A percentile compares a stretch with the other conserved stretches of the same genome.
These are phyloP conservation scores for Crypturellus undulatus DNA, from an alignment of 2,113 vertebrate genomes.

Conservation along the genomic window DNA sequence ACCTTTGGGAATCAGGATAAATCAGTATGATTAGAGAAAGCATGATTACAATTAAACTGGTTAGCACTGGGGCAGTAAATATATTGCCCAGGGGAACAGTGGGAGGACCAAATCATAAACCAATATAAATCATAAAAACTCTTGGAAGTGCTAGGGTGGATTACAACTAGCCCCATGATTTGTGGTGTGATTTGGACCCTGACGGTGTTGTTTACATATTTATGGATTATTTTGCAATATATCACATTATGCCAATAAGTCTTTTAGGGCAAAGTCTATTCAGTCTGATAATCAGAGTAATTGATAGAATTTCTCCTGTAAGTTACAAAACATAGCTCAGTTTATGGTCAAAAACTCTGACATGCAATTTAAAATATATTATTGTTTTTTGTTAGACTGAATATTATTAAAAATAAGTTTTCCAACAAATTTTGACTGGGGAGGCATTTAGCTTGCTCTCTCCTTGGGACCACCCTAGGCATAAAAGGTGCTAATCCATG, in stretches of 20 bases:
- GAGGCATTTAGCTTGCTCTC: accelerated
- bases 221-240: slow-evolving; percentile 23
- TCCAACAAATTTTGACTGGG: not conserved
- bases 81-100: not conserved
- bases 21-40: slow-evolving; percentile 1
- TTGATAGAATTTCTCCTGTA: not conserved
- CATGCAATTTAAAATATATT: not conserved
- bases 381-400: not conserved
- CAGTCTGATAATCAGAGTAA: not conserved
- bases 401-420: not conserved
- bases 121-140: not conserved
- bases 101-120: not conserved
- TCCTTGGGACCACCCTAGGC: not conserved
- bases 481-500: not conserved
- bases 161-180: not conserved
- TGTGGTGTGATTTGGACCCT: not conserved
- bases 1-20: slow-evolving; percentile 11
- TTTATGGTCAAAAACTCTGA: not conserved
- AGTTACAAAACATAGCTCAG: not conserved
- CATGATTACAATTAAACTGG: slow-evolving; percentile 2
- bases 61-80: not conserved
- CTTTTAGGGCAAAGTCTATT: not conserved
- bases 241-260: not conserved
- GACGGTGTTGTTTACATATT: not conserved
- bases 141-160: not conserved